Evolutionary conservation across 1,140 invertebrate species (phyloP).

Genomic region (Aphelenchoides fujianensis): DNA sequence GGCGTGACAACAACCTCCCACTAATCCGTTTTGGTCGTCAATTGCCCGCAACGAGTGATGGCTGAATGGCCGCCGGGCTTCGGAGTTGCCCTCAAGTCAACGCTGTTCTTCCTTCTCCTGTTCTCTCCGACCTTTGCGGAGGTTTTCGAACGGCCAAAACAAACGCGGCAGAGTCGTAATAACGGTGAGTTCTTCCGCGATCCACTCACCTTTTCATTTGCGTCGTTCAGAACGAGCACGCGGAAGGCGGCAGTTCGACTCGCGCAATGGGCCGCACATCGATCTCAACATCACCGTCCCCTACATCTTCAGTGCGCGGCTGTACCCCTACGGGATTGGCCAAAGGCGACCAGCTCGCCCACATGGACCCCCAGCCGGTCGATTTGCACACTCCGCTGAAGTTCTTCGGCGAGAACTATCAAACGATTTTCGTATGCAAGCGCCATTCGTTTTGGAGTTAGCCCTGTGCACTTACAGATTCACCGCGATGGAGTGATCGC

Average conservation of each 20-base stretch:
- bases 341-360: constrained; percentile 34
- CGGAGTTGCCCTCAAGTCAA: too few species aligned
- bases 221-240: constrained; percentile 30
- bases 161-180: too few species aligned
- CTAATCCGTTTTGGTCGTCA: too few species aligned
- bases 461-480: constrained; percentile 30
- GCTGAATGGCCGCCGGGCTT: too few species aligned
- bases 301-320: constrained; percentile 55
- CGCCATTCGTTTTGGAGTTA: constrained; percentile 25
- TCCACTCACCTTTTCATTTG: too few species aligned
- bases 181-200: too few species aligned
- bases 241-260: constrained; percentile 27
- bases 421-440: constrained; percentile 51
- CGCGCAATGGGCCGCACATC: constrained; percentile 39
- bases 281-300: constrained; percentile 57
- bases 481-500: constrained; percentile 39
- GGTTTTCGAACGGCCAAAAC: too few species aligned
- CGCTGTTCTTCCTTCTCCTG: too few species aligned
- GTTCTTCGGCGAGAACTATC: constrained; percentile 52
- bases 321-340: constrained; percentile 53
- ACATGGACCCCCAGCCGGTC: constrained; percentile 31
- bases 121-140: too few species aligned
- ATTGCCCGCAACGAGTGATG: too few species aligned
- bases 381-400: constrained; percentile 45
- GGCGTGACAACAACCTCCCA: too few species aligned